Evolutionary conservation across 2,797 vertebrate genomes (phyloP).

Genomic region (Sebastes trivittatus): DNA sequence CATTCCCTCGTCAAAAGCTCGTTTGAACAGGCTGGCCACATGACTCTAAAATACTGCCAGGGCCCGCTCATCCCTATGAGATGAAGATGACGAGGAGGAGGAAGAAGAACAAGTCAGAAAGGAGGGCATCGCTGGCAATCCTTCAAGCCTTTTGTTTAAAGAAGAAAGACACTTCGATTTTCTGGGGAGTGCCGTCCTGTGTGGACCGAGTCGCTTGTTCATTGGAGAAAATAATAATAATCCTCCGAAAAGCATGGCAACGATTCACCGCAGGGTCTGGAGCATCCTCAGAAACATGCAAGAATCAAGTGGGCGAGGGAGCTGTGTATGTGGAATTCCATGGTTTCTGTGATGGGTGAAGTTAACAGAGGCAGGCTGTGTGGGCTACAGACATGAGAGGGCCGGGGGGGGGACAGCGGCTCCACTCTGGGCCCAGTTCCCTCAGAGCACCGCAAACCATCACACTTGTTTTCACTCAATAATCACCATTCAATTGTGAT

Average conservation of each 20-base stretch:
- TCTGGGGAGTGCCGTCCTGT: background rate
- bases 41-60: constrained; percentile 38
- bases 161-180: constrained; percentile 37
- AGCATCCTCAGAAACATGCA: constrained; percentile 15
- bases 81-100: constrained; percentile 22
- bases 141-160: constrained; percentile 29
- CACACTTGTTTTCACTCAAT: background rate
- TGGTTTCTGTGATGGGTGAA: background rate
- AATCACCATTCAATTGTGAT: background rate
- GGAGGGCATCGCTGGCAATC: background rate
- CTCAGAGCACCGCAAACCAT: background rate
- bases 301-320: constrained; percentile 22
- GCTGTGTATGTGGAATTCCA: background rate
- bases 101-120: background rate
- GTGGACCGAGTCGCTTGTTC: background rate
- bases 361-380: constrained; percentile 26
- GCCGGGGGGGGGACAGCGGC: background rate
- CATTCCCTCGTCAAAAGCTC: constrained; percentile 2
- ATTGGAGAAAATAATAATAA: constrained; percentile 2
- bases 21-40: background rate
- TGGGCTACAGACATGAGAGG: constrained; percentile 31
- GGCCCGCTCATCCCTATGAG: constrained; percentile 16
- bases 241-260: background rate
- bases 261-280: constrained; percentile 2
- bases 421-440: background rate